These are phyloP conservation scores for Drosophila erecta DNA, from an alignment of 1,140 invertebrate species.

Conservation along the genomic window DNA sequence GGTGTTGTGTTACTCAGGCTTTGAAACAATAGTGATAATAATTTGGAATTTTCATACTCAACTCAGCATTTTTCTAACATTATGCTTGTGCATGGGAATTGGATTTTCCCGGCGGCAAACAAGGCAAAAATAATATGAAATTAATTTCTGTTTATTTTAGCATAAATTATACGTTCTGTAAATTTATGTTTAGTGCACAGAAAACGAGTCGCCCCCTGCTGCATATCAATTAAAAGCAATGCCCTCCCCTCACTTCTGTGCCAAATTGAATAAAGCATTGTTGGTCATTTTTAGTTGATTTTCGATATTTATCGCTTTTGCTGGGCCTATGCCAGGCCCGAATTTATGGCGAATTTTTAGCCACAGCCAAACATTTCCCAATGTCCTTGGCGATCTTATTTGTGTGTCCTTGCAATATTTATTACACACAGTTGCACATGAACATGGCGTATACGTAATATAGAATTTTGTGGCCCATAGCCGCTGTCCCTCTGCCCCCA, in stretches of 20 bases:
- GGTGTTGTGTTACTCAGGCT: slow-evolving; percentile 38
- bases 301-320: slow-evolving; percentile 57
- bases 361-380: slow-evolving; percentile 48
- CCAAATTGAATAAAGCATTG: slow-evolving; percentile 58
- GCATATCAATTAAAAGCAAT: slow-evolving; percentile 70
- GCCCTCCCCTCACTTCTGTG: slow-evolving; percentile 16
- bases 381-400: slow-evolving; percentile 63
- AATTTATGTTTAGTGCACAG: slow-evolving; percentile 48
- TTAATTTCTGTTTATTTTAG: slow-evolving; percentile 77
- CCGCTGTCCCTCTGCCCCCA: slow-evolving; percentile 37
- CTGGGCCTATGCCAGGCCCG: slow-evolving; percentile 34
- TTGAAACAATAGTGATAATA: slow-evolving; percentile 53
- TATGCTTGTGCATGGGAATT: slow-evolving; percentile 36
- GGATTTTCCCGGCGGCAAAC: slow-evolving; percentile 24
- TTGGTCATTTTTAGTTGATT: slow-evolving; percentile 47
- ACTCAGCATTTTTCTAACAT: slow-evolving; percentile 29
- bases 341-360: slow-evolving; percentile 65
- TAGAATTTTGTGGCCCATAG: slow-evolving; percentile 57
- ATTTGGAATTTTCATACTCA: slow-evolving; percentile 15
- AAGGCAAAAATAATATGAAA: slow-evolving; percentile 54
- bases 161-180: slow-evolving; percentile 60
- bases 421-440: slow-evolving; percentile 53
- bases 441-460: slow-evolving; percentile 70
- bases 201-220: slow-evolving; percentile 24
- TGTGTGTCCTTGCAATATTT: slow-evolving; percentile 61